phyloP scores from a whole-genome alignment of 2,113 vertebrate species.

The Spizaetus ornatus region DNA sequence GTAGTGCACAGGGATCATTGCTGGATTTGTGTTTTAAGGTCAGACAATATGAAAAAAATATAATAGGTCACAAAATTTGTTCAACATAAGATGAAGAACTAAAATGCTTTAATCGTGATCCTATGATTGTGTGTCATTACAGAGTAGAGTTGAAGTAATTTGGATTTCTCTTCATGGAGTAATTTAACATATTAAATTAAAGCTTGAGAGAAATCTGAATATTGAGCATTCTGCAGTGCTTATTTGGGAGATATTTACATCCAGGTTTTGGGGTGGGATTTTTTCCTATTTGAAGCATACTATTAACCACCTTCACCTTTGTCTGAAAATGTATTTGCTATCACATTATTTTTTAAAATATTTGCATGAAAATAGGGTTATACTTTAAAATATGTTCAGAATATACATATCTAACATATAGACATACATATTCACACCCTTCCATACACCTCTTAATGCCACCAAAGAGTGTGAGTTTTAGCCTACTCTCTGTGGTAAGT shows the following conservation, averaged over 20 bases:
- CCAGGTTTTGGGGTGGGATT: background rate
- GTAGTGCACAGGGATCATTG: background rate
- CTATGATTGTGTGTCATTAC: background rate
- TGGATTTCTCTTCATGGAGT: background rate
- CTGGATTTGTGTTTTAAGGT: background rate
- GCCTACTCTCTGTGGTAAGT: accelerated
- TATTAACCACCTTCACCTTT: background rate
- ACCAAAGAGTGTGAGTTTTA: background rate
- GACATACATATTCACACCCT: background rate
- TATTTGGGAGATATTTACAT: background rate
- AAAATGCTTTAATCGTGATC: background rate
- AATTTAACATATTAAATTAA: background rate
- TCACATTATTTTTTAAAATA: background rate
- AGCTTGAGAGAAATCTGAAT: background rate
- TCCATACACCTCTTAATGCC: background rate
- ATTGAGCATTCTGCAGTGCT: background rate
- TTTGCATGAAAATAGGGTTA: background rate
- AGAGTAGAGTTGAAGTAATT: background rate
- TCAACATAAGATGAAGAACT: background rate
- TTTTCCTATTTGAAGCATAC: background rate
- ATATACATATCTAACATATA: background rate
- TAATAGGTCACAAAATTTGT: background rate
- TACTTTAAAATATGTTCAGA: background rate
- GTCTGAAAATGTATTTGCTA: background rate
- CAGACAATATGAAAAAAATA: background rate